phyloP scores from a whole-genome alignment of 2,113 vertebrate species.

The Channa argus region DNA sequence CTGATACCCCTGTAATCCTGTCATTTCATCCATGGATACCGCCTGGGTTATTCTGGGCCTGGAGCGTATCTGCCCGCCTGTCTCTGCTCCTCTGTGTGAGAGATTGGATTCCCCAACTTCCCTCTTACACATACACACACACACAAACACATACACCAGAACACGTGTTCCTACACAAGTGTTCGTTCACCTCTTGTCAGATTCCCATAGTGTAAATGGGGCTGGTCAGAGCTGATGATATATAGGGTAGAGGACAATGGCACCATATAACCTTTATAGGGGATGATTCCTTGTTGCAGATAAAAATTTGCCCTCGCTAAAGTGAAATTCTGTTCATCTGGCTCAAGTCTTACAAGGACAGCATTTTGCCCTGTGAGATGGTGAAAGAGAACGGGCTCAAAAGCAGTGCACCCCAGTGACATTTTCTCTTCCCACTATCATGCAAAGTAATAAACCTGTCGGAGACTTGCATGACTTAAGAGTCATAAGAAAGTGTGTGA shows the following conservation, averaged over 20 bases:
- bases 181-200: constrained; percentile 51
- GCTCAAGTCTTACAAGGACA: constrained; percentile 45
- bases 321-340: constrained; percentile 56
- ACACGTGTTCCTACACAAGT: constrained; percentile 12
- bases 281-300: constrained; percentile 38
- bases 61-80: constrained; percentile 76
- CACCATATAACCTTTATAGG: constrained; percentile 18
- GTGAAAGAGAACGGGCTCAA: constrained; percentile 25
- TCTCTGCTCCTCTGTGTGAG: constrained; percentile 79
- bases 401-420: constrained; percentile 39
- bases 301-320: constrained; percentile 53
- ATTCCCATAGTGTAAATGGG: constrained; percentile 56
- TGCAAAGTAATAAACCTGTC: constrained; percentile 59
- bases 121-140: constrained; percentile 35
- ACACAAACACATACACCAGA: constrained; percentile 4
- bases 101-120: constrained; percentile 80
- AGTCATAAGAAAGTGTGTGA: constrained; percentile 38
- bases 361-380: constrained; percentile 46
- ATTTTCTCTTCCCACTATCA: constrained; percentile 26
- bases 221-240: constrained; percentile 56
- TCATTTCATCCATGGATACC: constrained; percentile 84
- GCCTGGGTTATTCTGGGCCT: constrained; percentile 72
- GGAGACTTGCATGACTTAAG: constrained; percentile 39
- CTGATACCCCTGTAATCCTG: constrained; percentile 83
- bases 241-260: constrained; percentile 55